Base-by-base conservation (phyloP, 2,888 invertebrate species). In the Eristalis pertinax region DNA sequence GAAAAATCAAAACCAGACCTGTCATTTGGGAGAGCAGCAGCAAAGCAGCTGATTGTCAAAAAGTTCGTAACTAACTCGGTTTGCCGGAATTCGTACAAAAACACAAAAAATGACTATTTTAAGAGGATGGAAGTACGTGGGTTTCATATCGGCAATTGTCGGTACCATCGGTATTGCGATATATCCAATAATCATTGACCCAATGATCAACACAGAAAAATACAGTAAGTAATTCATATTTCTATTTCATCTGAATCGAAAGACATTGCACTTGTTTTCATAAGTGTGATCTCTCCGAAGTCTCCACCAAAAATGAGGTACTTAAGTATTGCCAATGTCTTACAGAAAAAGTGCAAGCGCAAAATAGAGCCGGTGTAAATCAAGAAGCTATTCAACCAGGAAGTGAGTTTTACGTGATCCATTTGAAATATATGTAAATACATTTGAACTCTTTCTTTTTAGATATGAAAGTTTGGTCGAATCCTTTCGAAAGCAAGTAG, bases 151-250 rank as follows among this genome's bases (percentile, higher is more conserved):
- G n/a, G 93, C 94, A 32, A 89, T 95, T 60, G 93, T 95, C 22
- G 95, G 95, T 2, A 90, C 92, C 0, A 93, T 95, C 73, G 94
- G 93, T 8, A 13, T 94, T 70, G 93, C 95, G 0, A 89, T 94
- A 11, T 96, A 96, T 91, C 95, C 95, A 4, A 94, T 95, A 84
- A 92, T 94, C 32, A 93, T 96, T 86, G 93, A 94, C 88, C 96
- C 96, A 3, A 95, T 95, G 94, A 90, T 95, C 24, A 94, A 95
- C 91, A 92, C 94, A 5, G 94, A 95, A 0, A 94, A 95, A 90
- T 96, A 95, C 70, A 92, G 90, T 90, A 29, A 89, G 89, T 89
- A 26, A 41, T 41, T 58, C 22, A 1, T 5, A 32, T 19, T 13
- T n/a, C 19, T 15, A 58, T 64, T 76, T 65, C 79, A 58, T 26